These are phyloP conservation scores for Synanthedon tipuliformis DNA, from an alignment of 2,888 invertebrate species.

Conservation along the genomic window DNA sequence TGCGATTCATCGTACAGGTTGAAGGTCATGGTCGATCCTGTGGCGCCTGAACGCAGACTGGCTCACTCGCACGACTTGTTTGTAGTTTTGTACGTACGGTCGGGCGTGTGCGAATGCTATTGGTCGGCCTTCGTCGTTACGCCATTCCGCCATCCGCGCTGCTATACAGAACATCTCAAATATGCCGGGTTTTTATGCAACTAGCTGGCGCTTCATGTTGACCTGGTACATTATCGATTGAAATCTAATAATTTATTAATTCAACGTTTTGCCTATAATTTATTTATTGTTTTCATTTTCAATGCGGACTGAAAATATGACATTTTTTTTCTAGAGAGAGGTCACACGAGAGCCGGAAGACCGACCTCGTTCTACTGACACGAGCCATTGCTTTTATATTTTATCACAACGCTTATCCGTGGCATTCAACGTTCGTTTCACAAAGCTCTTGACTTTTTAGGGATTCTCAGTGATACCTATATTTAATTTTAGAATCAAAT, in stretches of 20 bases:
- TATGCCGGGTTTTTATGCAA: background rate
- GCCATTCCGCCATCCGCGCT: background rate
- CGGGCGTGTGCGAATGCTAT: constrained; percentile 37
- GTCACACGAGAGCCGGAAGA: constrained; percentile 14
- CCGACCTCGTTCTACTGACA: constrained; percentile 24
- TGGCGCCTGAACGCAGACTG: constrained; percentile 33
- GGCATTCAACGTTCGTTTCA: background rate
- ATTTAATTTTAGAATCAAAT: too few relatives aligned
- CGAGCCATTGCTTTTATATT: background rate
- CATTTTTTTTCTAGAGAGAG: constrained; percentile 17
- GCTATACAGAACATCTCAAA: background rate
- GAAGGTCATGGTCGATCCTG: constrained; percentile 51
- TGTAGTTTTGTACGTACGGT: constrained; percentile 7
- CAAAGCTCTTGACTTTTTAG: background rate
- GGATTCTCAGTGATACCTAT: too few relatives aligned
- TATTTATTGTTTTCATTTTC: background rate
- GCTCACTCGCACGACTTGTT: constrained; percentile 48
- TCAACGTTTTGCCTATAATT: background rate
- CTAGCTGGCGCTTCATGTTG: background rate
- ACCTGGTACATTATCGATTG: background rate
- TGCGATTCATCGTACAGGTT: constrained; percentile 29
- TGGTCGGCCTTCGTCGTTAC: constrained; percentile 21
- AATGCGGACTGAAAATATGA: constrained; percentile 7
- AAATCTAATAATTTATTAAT: background rate
- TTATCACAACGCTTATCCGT: background rate